Evolutionary conservation across 2,888 invertebrate genomes (phyloP).

Genomic region (Drosophila diplacantha): DNA sequence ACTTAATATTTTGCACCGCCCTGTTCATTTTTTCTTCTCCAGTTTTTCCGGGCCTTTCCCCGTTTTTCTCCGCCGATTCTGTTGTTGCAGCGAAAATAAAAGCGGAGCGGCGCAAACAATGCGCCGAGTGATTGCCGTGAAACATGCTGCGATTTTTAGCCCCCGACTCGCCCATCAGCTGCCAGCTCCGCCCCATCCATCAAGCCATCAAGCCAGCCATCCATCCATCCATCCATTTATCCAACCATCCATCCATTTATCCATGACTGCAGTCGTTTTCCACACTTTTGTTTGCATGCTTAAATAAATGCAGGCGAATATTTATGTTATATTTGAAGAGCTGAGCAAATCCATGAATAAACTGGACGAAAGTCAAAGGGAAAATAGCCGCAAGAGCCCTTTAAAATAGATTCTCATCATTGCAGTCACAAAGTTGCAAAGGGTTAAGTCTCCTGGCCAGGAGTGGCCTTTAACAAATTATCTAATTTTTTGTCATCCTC

Average conservation of each 20-base stretch:
- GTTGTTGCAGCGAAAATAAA: conserved; percentile 54
- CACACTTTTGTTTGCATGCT: conserved; percentile 42
- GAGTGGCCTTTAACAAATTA: conserved; percentile 34
- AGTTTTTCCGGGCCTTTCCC: conserved; percentile 12
- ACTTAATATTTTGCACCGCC: conserved; percentile 49
- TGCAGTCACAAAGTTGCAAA: conserved; percentile 8
- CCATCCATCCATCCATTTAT: conserved; percentile 1
- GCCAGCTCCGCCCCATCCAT: conserved; percentile 25
- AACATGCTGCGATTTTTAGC: conserved; percentile 27
- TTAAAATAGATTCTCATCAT: background rate
- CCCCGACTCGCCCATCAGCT: conserved; percentile 25
- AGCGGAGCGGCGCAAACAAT: conserved; percentile 52
- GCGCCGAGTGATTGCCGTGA: conserved; percentile 43
- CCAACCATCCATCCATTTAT: conserved; percentile 8
- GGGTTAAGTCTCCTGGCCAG: conserved; percentile 5
- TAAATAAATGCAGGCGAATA: conserved; percentile 45
- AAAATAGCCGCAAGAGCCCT: conserved; percentile 5
- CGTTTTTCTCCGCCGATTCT: conserved; percentile 38
- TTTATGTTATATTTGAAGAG: conserved; percentile 14
- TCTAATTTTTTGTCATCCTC: conserved; percentile 15
- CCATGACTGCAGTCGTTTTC: conserved; percentile 16
- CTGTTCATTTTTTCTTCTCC: conserved; percentile 16
- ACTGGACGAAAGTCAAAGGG: conserved; percentile 5
- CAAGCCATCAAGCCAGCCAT: conserved; percentile 5
- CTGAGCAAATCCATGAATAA: conserved; percentile 22